phyloP scores from a whole-genome alignment of 2,888 invertebrate genomes.

The Mesorhabditis belari region DNA sequence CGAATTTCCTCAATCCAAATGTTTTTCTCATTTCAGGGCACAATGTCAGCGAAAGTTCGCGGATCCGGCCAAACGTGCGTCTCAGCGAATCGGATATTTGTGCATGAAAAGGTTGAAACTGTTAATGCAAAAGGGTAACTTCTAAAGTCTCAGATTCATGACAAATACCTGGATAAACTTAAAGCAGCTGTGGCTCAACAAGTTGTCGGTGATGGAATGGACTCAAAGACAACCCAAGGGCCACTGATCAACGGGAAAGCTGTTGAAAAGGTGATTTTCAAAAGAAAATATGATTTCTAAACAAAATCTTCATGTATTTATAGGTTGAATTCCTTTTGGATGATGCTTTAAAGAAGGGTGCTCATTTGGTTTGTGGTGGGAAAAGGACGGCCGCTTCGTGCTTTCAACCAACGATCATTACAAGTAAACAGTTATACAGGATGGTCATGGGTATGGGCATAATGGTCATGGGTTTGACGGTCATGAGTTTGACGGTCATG shows the following conservation, averaged over 20 bases:
- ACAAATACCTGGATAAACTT: conserved; percentile 72
- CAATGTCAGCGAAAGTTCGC: conserved; percentile 85
- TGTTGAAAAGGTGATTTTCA: conserved; percentile 68
- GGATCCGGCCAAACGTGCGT: conserved; percentile 93
- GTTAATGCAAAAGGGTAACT: too few relatives aligned
- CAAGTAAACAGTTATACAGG: conserved; percentile 62
- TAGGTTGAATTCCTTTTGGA: conserved; percentile 69
- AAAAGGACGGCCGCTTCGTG: conserved; percentile 21
- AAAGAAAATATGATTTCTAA: too few relatives aligned
- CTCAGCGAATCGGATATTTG: conserved; percentile 80
- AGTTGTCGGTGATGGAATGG: conserved; percentile 68
- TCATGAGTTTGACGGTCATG: too few relatives aligned
- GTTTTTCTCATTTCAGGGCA: conserved; percentile 60
- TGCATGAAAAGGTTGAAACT: conserved; percentile 60
- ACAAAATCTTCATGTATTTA: not conserved
- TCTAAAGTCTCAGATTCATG: conserved; percentile 67
- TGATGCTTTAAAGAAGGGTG: conserved; percentile 80
- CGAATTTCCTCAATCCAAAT: not conserved
- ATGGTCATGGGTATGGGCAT: too few relatives aligned
- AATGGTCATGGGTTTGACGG: too few relatives aligned
- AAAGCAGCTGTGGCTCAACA: conserved; percentile 61
- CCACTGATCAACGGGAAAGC: conserved; percentile 84
- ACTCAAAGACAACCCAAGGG: conserved; percentile 71
- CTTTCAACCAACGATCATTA: conserved; percentile 66
- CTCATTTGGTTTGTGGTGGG: conserved; percentile 55